Evolutionary conservation across 2,888 invertebrate genomes (phyloP), one percentile per base, ranked within the genome.

Genomic region (Hyposoter didymator): DNA sequence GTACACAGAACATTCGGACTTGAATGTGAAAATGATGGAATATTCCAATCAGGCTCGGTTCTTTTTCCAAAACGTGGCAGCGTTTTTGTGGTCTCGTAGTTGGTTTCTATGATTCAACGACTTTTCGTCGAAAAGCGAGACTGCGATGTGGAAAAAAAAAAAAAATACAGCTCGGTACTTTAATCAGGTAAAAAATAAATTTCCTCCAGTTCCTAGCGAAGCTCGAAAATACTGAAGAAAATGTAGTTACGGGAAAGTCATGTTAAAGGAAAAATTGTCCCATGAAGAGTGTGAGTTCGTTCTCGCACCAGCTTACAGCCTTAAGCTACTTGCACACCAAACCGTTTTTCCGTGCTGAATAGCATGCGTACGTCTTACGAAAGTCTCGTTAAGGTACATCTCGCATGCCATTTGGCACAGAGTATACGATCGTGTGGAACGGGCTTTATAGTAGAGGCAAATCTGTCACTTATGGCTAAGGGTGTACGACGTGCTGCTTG

Each of bases 401-500:
- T 0, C n/a, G 5, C 47, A 49, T 49, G 17, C 47, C 47, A 17
- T 49, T 49, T 17, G 0, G 47, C 14, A 14, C 64, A 39, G 10
- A 80, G 22, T 39, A 39, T n/a, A 49, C 4, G 8, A 49, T 49
- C 47, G 47, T 49, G 47, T 49, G 47, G 14, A 22, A 59, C 14
- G 3, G 6, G 28, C 28, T 22, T 59, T 28, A 28, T 59, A 59
- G 59, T 28, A 28, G 28, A 59, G 28, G 59, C 28, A 52, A 82
- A 64, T 82, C 72, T 66, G 72, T 82, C 78, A 82, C 82, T 82
- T 82, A 72, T 78, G 43, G 59, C 72, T 72, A 73, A 75, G 66
- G 72, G 75, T 55, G 64, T 73, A 49, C 62, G 59, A 39, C 64
- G 52, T 22, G 43, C 39, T 75, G 43, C 39, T 75, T 69, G 67